Evolutionary conservation across 2,113 vertebrate species (phyloP).

Genomic region (Paralichthys olivaceus): DNA sequence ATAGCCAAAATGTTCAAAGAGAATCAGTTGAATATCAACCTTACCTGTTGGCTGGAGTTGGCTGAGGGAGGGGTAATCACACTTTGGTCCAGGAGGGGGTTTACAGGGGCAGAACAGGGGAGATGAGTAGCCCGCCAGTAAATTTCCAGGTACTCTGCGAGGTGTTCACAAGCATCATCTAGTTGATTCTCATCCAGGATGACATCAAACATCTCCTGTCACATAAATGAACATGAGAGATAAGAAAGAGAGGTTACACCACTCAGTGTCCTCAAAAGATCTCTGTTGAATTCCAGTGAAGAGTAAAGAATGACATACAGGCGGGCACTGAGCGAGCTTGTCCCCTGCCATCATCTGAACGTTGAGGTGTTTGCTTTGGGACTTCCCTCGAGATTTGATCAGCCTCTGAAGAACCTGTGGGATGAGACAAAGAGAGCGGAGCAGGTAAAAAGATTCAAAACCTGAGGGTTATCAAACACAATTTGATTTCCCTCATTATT

Average conservation of each 20-base stretch:
- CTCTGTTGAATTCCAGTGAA: background rate
- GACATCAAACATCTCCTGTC: constrained; percentile 95
- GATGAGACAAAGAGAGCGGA: constrained; percentile 11
- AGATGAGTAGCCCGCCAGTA: constrained; percentile 96
- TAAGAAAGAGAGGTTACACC: fast-evolving
- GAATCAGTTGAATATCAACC: background rate
- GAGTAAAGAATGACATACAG: constrained; percentile 80
- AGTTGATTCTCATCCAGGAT: constrained; percentile 98
- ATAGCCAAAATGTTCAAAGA: background rate
- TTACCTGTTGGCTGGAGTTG: constrained; percentile 93
- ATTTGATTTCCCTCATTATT: background rate
- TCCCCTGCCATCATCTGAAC: constrained; percentile 99
- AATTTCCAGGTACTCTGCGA: constrained; percentile 95
- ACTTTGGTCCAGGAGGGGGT: constrained; percentile 85
- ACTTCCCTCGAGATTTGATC: constrained; percentile 96
- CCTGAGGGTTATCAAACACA: background rate
- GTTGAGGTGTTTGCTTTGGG: constrained; percentile 96
- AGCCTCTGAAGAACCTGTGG: constrained; percentile 92
- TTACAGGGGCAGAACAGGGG: constrained; percentile 83
- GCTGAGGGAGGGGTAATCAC: constrained; percentile 88
- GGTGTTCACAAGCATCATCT: constrained; percentile 95
- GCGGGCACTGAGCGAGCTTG: constrained; percentile 95
- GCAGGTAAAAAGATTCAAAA: background rate
- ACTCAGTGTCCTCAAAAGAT: background rate
- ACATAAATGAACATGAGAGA: background rate